phyloP scores from a whole-genome alignment of 2,888 invertebrate species.

The Drosophila longiperda region DNA sequence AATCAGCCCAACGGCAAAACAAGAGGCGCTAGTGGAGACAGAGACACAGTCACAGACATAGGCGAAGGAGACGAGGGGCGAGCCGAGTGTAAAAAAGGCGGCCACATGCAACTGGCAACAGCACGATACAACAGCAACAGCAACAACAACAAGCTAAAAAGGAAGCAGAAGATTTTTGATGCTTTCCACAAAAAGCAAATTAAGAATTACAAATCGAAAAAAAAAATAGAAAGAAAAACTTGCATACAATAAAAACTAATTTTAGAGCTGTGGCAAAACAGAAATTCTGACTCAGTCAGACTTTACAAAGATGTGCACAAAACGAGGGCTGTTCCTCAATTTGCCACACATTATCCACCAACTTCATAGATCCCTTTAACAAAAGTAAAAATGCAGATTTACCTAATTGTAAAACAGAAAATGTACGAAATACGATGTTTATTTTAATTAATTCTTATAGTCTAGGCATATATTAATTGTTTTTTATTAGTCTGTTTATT shows the following conservation, averaged over 20 bases:
- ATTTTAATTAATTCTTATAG: background rate
- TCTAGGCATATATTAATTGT: background rate
- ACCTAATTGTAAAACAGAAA: background rate
- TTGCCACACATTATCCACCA: background rate
- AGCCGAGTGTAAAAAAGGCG: constrained; percentile 19
- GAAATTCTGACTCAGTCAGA: constrained; percentile 55
- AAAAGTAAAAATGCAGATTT: background rate
- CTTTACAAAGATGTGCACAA: constrained; percentile 27
- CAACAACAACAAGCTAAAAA: constrained; percentile 29
- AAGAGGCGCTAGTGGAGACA: constrained; percentile 43
- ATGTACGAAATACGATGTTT: background rate
- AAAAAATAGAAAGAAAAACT: constrained; percentile 39
- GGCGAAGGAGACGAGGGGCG: constrained; percentile 1
- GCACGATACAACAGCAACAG: constrained; percentile 59
- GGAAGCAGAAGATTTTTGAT: constrained; percentile 42
- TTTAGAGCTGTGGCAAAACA: constrained; percentile 69
- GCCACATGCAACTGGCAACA: constrained; percentile 54
- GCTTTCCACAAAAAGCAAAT: constrained; percentile 67
- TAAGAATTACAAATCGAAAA: constrained; percentile 68
- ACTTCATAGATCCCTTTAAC: background rate
- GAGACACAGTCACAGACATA: constrained; percentile 26
- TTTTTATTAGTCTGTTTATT: background rate
- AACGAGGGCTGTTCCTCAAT: constrained; percentile 23
- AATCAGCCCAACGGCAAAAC: constrained; percentile 57
- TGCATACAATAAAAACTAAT: constrained; percentile 77